Evolutionary conservation across 2,888 invertebrate genomes (phyloP).

Genomic region (Strigamia crassipes): DNA sequence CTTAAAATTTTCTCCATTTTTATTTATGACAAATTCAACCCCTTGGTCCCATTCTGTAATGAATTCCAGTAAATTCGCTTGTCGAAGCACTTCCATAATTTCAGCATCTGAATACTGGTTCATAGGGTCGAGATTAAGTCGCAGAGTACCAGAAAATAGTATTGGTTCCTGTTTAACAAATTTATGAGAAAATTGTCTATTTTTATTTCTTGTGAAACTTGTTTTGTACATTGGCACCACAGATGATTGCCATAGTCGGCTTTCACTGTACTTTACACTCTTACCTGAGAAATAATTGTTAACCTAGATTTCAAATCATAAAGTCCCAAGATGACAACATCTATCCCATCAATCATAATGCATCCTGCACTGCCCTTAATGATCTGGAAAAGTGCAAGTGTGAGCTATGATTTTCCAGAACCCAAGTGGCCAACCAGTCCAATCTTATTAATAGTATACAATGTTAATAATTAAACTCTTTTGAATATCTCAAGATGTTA

Average conservation of each 20-base stretch:
- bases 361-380: constrained; percentile 81
- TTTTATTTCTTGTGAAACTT: no score
- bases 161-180: constrained; percentile 78
- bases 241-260: no score
- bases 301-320: constrained; percentile 58
- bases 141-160: constrained; percentile 86
- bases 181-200: no score
- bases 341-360: constrained; percentile 81
- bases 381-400: constrained; percentile 84
- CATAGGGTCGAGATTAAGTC: constrained; percentile 93
- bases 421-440: constrained; percentile 19
- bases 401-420: constrained; percentile 83
- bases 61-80: constrained; percentile 85
- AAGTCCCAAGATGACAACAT: constrained; percentile 75
- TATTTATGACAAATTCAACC: constrained; percentile 80
- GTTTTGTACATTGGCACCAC: no score
- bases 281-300: constrained; percentile 60
- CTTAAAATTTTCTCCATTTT: constrained; percentile 83
- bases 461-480: no score
- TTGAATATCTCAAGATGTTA: no score
- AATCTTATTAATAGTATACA: not conserved
- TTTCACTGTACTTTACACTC: not conserved
- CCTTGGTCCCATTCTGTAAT: constrained; percentile 76
- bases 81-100: constrained; percentile 84
- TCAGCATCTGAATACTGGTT: constrained; percentile 75